Evolutionary conservation across 2,888 invertebrate genomes (phyloP).

Genomic region (Zootermopsis nevadensis): DNA sequence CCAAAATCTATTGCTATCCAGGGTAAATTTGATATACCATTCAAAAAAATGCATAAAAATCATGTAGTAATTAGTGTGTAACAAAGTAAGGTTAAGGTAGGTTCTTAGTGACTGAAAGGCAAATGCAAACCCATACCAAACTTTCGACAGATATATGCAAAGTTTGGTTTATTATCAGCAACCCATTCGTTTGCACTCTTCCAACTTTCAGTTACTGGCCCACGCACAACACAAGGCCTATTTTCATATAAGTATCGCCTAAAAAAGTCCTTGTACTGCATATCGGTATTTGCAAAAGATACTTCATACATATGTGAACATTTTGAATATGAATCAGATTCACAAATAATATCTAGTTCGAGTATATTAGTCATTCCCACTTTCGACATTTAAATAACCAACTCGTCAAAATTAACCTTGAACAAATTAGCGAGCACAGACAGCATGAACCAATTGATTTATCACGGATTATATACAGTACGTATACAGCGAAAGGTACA

Average conservation of each 20-base stretch:
- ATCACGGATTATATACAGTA: no score
- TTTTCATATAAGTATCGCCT: slow-evolving; percentile 68
- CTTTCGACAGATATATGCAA: slow-evolving; percentile 69
- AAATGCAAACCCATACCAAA: slow-evolving; percentile 63
- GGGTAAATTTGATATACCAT: background rate
- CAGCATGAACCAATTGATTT: no score
- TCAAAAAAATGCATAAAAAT: background rate
- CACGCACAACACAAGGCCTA: slow-evolving; percentile 76
- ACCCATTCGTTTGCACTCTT: slow-evolving; percentile 74
- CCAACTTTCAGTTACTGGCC: slow-evolving; percentile 72
- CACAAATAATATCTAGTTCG: background rate
- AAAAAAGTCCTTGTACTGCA: slow-evolving; percentile 71
- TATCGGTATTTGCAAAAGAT: slow-evolving; percentile 13
- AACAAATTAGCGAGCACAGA: no score
- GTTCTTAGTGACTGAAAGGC: background rate
- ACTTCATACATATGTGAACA: background rate
- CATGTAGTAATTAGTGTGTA: background rate
- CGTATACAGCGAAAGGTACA: no score
- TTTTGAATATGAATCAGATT: background rate
- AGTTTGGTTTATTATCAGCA: slow-evolving; percentile 68
- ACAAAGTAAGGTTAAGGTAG: background rate
- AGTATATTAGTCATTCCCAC: background rate
- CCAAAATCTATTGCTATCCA: no score
- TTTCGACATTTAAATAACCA: background rate
- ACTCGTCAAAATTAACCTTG: background rate